These are phyloP conservation scores for Phortica okadai DNA, from an alignment of 2,888 invertebrate species.

Conservation along the genomic window DNA sequence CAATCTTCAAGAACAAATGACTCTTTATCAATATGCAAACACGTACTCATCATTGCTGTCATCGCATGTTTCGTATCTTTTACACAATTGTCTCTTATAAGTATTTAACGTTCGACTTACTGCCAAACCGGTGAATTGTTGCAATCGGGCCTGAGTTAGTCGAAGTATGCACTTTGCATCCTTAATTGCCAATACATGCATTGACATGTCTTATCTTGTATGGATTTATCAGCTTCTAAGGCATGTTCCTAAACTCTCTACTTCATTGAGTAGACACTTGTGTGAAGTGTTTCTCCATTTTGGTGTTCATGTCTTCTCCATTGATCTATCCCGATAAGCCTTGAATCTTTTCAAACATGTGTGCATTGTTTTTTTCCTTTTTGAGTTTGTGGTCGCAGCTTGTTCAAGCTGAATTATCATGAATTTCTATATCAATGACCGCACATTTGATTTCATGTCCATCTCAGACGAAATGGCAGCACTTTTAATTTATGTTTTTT, in stretches of 20 bases:
- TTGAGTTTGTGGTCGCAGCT: neutral
- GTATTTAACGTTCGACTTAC: neutral
- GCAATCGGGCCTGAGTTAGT: neutral
- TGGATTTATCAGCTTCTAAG: constrained; percentile 21
- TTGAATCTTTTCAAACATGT: constrained; percentile 51
- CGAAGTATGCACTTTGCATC: constrained; percentile 21
- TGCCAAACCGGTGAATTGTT: neutral
- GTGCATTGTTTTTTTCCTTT: constrained; percentile 50
- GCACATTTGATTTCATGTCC: too few relatives aligned
- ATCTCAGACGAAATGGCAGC: too few relatives aligned
- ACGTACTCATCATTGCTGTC: constrained; percentile 12
- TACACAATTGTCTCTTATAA: neutral
- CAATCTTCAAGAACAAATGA: too few relatives aligned
- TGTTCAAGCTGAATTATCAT: too few relatives aligned
- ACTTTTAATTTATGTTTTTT: neutral
- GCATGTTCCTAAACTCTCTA: neutral
- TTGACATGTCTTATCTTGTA: constrained; percentile 1
- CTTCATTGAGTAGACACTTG: constrained; percentile 13
- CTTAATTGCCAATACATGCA: constrained; percentile 14
- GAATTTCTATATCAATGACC: too few relatives aligned
- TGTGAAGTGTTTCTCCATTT: constrained; percentile 9
- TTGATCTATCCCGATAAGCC: too few relatives aligned
- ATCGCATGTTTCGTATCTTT: neutral
- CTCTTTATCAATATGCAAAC: too few relatives aligned
- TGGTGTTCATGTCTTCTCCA: neutral